Percentiles rank a stretch among this genome's conserved stretches.
Evolutionary conservation across 2,888 invertebrate genomes (phyloP).

Genomic region (Rhorus exstirpatorius): DNA sequence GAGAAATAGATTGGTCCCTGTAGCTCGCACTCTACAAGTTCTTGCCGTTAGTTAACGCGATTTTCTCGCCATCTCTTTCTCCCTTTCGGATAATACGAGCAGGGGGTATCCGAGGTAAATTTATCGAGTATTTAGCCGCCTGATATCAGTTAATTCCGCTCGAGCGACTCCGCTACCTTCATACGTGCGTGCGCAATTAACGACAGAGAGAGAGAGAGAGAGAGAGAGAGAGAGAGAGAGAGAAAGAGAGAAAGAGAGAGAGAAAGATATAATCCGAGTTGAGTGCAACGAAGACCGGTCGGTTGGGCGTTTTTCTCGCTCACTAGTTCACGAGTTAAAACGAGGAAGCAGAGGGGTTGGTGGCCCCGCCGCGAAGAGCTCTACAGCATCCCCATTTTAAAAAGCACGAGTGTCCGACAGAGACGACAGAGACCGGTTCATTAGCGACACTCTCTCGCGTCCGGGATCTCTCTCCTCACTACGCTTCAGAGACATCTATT

Average conservation of each 20-base stretch:
- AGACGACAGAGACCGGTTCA: slow-evolving; percentile 84
- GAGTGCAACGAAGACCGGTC: slow-evolving; percentile 84
- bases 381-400: slow-evolving; percentile 49
- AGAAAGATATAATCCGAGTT: slow-evolving; percentile 69
- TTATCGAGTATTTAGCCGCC: slow-evolving; percentile 74
- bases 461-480: slow-evolving; percentile 55
- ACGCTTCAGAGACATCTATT: slow-evolving; percentile 82
- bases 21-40: slow-evolving; percentile 45
- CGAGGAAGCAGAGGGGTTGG: slow-evolving; percentile 62
- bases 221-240: slow-evolving; percentile 66
- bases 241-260: slow-evolving; percentile 71
- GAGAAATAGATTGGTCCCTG: slow-evolving; percentile 60
- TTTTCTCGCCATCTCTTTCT: slow-evolving; percentile 13
- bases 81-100: slow-evolving; percentile 46
- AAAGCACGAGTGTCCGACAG: slow-evolving; percentile 68
- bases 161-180: slow-evolving; percentile 68
- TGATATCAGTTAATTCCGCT: slow-evolving; percentile 78
- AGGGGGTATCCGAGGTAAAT: slow-evolving; percentile 70
- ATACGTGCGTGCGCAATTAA: slow-evolving; percentile 83
- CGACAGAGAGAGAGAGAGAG: slow-evolving; percentile 70
- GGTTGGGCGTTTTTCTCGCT: slow-evolving; percentile 70
- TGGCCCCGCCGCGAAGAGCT: slow-evolving; percentile 35
- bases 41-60: slow-evolving; percentile 65
- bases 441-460: slow-evolving; percentile 83
- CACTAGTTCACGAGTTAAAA: slow-evolving; percentile 46